Base-by-base conservation (phyloP, 2,888 invertebrate genomes). In the Hirtodrosophila cameraria region DNA sequence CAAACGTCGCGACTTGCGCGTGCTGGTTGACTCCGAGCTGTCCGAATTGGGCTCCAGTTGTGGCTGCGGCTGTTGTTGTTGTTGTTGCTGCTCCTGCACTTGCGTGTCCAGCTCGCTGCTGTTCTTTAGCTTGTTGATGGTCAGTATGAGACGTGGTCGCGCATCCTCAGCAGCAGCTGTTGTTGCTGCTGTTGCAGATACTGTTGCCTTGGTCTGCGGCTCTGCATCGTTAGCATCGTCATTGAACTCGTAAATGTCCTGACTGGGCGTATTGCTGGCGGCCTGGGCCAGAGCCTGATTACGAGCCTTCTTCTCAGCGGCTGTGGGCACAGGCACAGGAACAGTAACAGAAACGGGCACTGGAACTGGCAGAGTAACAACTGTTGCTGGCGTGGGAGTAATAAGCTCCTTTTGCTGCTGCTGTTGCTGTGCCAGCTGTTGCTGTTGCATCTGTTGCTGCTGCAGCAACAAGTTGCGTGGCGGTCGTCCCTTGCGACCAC, bases 181-280 rank as follows among this genome's bases (percentile, higher is more conserved):
- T 2, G 58, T 57, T 4, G 60, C 41, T 50, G 62, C 28, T 33
- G 68, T 16, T 16, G 52, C 43, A 0, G 60, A 35, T 1, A 63
- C 12, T 1, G 62, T 28, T 20, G 50, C 13, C 41, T 80, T 86
- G 1, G 58, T 55, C 38, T 90, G 90, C 12, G 92, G 92, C 86
- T 96, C 96, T 0, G 75, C 31, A 86, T 97, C 97, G 31, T 95
- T 95, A 3, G 96, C 96, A 89, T 97, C 97, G 87, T 97, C 97
- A 75, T 96, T 94, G 88, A 97, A 97, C 89, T 97, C 97, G 88
- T 97, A 97, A 2, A 97, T 93, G 87, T 97, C 97, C 7, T 95
- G 94, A 60, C 89, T 88, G 45, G 73, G 62, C n/a, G n/a, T n/a
- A n/a, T n/a, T n/a, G 12, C 53, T 67, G 15, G 52, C 59, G 1